A percentile compares a stretch with the other conserved stretches of the same genome.
phyloP scores from a whole-genome alignment of 2,113 vertebrate species.

The Stictonetta naevosa region DNA sequence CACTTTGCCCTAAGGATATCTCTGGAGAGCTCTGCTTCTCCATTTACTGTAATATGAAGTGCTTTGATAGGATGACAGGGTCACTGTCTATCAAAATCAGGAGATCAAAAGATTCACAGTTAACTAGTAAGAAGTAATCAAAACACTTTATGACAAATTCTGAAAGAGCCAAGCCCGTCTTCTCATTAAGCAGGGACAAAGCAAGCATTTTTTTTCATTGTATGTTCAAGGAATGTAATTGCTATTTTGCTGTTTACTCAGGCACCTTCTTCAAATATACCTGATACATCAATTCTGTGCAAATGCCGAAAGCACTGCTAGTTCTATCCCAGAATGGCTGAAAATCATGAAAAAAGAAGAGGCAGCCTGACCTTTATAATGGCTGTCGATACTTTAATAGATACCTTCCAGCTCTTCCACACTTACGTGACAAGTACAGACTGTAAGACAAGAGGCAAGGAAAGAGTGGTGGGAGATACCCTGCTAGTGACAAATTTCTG shows the following conservation, averaged over 20 bases:
- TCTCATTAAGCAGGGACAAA: not conserved
- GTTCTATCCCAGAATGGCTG: not conserved
- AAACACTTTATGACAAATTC: not conserved
- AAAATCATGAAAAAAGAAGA: not conserved
- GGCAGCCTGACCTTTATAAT: not conserved
- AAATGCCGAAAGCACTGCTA: not conserved
- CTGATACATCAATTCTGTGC: not conserved
- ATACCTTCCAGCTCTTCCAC: not conserved
- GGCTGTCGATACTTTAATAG: not conserved
- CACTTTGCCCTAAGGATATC: not conserved
- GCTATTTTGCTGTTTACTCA: not conserved
- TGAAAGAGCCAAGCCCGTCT: not conserved
- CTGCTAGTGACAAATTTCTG: not conserved
- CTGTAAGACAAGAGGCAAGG: not conserved
- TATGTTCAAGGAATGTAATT: not conserved
- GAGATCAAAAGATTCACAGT: constrained; percentile 27
- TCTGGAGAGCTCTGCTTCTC: not conserved
- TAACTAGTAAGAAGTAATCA: not conserved
- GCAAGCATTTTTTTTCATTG: constrained; percentile 7
- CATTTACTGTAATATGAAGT: constrained; percentile 8
- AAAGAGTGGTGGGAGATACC: not conserved
- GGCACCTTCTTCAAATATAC: constrained; percentile 10
- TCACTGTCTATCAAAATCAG: constrained; percentile 36
- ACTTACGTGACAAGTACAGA: not conserved
- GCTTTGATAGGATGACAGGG: constrained; percentile 45